Conservation (phyloP, 2,113 vertebrate genomes). For the Triplophysa dalaica region DNA sequence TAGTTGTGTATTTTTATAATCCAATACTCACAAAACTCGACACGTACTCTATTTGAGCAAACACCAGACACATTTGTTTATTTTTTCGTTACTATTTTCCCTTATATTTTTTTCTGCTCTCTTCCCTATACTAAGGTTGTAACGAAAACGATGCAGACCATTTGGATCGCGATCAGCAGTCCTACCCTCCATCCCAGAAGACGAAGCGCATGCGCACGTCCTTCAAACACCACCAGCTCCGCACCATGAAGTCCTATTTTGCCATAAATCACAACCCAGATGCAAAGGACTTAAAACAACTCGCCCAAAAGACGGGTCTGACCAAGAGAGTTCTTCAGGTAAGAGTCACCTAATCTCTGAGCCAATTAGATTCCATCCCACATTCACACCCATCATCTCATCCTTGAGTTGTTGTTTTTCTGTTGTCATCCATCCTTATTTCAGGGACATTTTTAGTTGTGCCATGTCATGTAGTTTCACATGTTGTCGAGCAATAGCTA, state of each 20-base stretch:
- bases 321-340: constrained; percentile 99
- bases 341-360: constrained; percentile 72
- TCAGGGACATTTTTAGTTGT: background rate
- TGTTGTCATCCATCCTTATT: constrained; percentile 21
- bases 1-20: background rate
- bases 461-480: constrained; percentile 10
- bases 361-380: constrained; percentile 56
- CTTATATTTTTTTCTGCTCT: background rate
- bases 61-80: background rate
- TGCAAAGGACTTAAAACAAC: constrained; percentile 99
- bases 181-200: constrained; percentile 96
- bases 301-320: constrained; percentile 99
- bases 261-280: constrained; percentile 99
- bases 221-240: constrained; percentile 99
- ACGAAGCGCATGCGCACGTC: constrained; percentile 99
- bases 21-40: no score
- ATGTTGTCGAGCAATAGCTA: constrained; percentile 11
- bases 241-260: constrained; percentile 99
- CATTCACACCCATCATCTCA: constrained; percentile 34
- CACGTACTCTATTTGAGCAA: background rate
- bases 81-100: background rate
- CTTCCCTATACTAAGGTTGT: constrained; percentile 78
- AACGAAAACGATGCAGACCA: constrained; percentile 97
- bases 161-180: constrained; percentile 96
- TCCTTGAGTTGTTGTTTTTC: constrained; percentile 21